phyloP scores from a whole-genome alignment of 92 coral and sea anemone species.

The Phenganax subtilis region DNA sequence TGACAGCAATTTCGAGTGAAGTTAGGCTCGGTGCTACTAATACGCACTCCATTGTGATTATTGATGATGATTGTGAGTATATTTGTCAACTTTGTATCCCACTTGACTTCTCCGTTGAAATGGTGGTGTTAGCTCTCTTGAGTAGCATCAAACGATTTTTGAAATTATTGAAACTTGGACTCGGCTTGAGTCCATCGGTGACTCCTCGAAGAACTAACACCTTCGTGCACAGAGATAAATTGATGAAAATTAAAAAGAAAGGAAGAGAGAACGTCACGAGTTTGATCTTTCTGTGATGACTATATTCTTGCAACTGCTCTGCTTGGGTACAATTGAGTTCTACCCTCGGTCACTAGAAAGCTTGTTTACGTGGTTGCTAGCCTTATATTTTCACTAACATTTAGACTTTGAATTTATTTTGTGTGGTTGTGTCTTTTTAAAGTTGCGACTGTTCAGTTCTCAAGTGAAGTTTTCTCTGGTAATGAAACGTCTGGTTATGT shows the following conservation, averaged over 20 bases:
- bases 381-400: background rate
- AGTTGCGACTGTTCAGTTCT: constrained; percentile 35
- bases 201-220: no score
- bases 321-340: no score
- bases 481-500: constrained; percentile 29
- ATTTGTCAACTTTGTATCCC: background rate
- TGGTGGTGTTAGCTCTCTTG: no score
- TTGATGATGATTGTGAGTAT: constrained; percentile 12
- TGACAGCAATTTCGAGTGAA: constrained; percentile 1
- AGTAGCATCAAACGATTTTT: no score
- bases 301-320: no score
- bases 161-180: no score
- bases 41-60: background rate
- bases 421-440: background rate
- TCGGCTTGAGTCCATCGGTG: no score
- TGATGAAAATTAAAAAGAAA: no score
- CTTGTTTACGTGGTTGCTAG: background rate
- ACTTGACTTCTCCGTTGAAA: background rate
- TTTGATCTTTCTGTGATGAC: no score
- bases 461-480: constrained; percentile 21
- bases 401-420: background rate
- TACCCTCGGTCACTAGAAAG: no score
- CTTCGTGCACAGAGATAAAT: no score
- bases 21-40: background rate
- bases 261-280: no score